Evolutionary conservation across 2,113 vertebrate genomes (phyloP).

Genomic region (Neolamprologus sp.): DNA sequence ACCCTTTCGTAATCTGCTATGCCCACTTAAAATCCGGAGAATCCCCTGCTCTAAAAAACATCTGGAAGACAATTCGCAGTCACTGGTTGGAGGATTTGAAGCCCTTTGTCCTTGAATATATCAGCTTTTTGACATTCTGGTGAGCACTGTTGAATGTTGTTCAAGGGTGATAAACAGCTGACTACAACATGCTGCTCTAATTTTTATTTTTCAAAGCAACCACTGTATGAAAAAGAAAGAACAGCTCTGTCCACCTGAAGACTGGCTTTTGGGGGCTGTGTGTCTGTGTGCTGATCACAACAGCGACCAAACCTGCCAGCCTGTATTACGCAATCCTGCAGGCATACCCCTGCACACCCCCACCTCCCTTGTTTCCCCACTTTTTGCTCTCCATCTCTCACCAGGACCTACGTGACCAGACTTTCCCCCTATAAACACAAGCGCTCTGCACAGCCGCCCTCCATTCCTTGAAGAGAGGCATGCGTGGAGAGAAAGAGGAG

Average conservation of each 20-base stretch:
- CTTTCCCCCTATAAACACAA: conserved; percentile 12
- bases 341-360: background rate
- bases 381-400: conserved; percentile 1
- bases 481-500: background rate
- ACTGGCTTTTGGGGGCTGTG: background rate
- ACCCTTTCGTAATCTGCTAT: background rate
- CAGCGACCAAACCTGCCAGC: conserved; percentile 5
- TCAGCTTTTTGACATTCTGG: background rate
- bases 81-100: background rate
- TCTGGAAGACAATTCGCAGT: background rate
- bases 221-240: background rate
- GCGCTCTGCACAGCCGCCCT: background rate
- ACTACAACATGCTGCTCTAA: background rate
- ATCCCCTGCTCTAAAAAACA: background rate
- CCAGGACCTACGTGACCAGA: conserved; percentile 47
- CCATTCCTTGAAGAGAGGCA: background rate
- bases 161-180: background rate
- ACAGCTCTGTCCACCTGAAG: background rate
- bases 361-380: background rate
- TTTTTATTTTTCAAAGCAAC: background rate
- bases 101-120: accelerated
- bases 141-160: background rate
- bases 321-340: conserved; percentile 44
- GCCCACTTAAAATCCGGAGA: accelerated
- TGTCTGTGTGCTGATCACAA: background rate